Evolutionary conservation across 2,888 invertebrate genomes (phyloP).

Genomic region (Criorhina ranunculi): DNA sequence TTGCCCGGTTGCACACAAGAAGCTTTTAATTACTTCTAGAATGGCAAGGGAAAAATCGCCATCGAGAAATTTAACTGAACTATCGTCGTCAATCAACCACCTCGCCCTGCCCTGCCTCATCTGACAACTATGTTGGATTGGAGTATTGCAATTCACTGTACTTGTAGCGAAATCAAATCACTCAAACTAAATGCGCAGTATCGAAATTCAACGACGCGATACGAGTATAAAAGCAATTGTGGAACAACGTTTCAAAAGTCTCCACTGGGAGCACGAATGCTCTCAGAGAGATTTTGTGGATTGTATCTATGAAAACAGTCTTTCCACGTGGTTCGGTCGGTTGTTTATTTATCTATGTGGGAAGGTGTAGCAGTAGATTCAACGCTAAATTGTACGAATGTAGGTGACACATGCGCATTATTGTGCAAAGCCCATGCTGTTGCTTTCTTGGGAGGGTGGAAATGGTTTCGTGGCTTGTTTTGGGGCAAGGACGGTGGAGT

Average conservation of each 20-base stretch:
- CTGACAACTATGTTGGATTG: background rate
- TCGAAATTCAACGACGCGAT: slow-evolving; percentile 41
- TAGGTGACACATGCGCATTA: slow-evolving; percentile 72
- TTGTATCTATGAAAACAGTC: slow-evolving; percentile 50
- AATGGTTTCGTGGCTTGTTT: slow-evolving; percentile 51
- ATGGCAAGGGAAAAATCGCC: slow-evolving; percentile 21
- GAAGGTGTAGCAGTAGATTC: slow-evolving; percentile 34
- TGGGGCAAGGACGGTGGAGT: slow-evolving; percentile 65
- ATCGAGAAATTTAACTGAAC: slow-evolving; percentile 1
- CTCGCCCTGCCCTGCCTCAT: background rate
- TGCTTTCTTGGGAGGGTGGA: slow-evolving; percentile 68
- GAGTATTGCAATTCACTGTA: slow-evolving; percentile 1
- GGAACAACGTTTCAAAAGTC: slow-evolving; percentile 51
- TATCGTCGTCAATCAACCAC: background rate
- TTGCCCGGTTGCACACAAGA: background rate
- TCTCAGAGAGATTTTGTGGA: slow-evolving; percentile 54
- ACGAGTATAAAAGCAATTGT: background rate
- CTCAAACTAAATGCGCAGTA: slow-evolving; percentile 74
- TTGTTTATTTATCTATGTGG: slow-evolving; percentile 54
- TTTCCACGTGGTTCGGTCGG: slow-evolving; percentile 68
- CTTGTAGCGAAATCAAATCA: slow-evolving; percentile 29
- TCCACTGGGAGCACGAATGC: slow-evolving; percentile 35
- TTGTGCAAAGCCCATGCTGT: slow-evolving; percentile 40
- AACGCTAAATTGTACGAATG: slow-evolving; percentile 62
- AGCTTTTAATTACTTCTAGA: slow-evolving; percentile 14